phyloP scores from a whole-genome alignment of 2,797 vertebrate genomes.

The Acrocephalus scirpaceus region DNA sequence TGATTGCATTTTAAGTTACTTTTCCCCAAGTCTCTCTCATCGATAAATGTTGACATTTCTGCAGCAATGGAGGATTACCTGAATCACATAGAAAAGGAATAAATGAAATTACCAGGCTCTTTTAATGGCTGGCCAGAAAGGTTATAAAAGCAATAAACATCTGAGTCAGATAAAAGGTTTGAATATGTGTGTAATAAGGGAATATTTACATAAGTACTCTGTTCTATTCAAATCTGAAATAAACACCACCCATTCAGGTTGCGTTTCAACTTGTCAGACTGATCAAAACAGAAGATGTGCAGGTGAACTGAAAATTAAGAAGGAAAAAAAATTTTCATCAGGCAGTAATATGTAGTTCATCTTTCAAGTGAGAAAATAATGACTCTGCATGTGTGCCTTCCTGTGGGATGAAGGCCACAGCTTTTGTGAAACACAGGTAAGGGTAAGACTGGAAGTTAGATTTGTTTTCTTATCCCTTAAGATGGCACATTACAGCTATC shows the following conservation, averaged over 20 bases:
- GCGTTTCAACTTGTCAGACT: neutral
- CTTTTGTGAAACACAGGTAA: neutral
- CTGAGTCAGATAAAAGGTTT: neutral
- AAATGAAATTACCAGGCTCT: neutral
- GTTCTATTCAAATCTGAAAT: neutral
- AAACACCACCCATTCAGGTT: neutral
- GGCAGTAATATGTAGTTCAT: neutral
- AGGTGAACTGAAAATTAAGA: neutral
- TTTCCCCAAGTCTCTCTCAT: neutral
- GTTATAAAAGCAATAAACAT: neutral
- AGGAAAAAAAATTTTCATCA: neutral
- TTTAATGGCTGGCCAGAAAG: neutral
- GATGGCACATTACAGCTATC: neutral
- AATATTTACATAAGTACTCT: neutral
- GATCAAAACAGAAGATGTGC: neutral
- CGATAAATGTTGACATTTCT: neutral
- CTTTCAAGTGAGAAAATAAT: neutral
- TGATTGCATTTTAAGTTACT: constrained; percentile 13
- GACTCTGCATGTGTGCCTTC: neutral
- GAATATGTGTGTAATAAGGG: neutral
- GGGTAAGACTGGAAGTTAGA: neutral
- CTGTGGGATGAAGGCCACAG: neutral
- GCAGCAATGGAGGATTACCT: neutral
- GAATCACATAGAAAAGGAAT: neutral
- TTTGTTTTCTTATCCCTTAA: neutral